These are phyloP conservation scores for Hyposmocoma kahamanoa DNA, from an alignment of 1,140 invertebrate species.

Conservation along the genomic window DNA sequence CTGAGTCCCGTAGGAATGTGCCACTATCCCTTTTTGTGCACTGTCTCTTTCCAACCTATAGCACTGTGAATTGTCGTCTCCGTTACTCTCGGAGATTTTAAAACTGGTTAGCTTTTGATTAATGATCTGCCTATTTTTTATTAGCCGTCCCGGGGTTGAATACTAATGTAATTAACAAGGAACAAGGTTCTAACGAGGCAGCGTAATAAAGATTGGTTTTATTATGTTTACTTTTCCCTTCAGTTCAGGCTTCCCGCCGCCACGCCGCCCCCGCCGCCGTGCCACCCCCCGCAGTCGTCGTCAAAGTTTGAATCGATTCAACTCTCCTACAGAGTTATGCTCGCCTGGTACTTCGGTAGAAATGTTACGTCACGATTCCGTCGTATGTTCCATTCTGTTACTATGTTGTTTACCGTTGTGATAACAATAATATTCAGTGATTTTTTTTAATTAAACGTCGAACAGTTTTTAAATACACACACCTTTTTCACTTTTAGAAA, in stretches of 20 bases:
- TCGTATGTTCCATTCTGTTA: conserved; percentile 2
- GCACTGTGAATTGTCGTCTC: too few species aligned
- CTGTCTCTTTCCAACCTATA: background rate
- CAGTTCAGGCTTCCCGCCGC: background rate
- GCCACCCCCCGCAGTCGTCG: too few species aligned
- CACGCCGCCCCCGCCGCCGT: too few species aligned
- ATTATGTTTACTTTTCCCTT: conserved; percentile 2
- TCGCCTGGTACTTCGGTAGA: background rate
- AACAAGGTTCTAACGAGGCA: conserved; percentile 2
- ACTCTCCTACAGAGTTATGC: background rate
- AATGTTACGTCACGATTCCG: background rate
- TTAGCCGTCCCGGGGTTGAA: conserved; percentile 1
- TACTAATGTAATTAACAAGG: conserved; percentile 2
- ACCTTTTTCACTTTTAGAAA: too few species aligned
- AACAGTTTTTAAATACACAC: too few species aligned
- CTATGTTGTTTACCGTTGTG: too few species aligned
- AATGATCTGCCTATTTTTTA: conserved; percentile 1
- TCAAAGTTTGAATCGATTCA: too few species aligned
- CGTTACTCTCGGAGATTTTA: background rate
- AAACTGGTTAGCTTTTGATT: conserved; percentile 3
- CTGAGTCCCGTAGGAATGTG: background rate
- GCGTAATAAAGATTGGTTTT: conserved; percentile 1
- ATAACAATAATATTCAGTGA: too few species aligned
- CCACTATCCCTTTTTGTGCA: background rate
- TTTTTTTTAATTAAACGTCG: too few species aligned